Conservation (phyloP, 2,888 invertebrate species). For the Trachelus tabidus region DNA sequence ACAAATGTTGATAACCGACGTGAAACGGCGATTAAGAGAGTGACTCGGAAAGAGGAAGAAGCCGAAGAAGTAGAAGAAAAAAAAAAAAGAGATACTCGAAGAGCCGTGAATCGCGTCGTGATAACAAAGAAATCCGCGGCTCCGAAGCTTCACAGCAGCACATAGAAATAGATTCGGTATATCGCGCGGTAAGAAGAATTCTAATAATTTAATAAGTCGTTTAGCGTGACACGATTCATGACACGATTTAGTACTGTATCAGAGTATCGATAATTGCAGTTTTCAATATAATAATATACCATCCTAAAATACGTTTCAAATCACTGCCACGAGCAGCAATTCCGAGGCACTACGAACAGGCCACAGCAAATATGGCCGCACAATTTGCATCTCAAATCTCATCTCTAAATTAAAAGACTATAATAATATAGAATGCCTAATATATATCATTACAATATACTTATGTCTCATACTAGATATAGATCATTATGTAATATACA, state of each 20-base stretch:
- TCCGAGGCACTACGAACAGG: constrained; percentile 67
- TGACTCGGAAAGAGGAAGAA: neutral
- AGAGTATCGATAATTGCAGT: constrained; percentile 61
- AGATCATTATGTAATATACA: constrained; percentile 53
- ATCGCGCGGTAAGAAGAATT: constrained; percentile 42
- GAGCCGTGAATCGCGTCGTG: neutral
- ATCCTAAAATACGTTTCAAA: constrained; percentile 65
- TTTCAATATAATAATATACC: constrained; percentile 61
- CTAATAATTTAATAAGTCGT: constrained; percentile 60
- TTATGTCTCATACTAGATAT: constrained; percentile 25
- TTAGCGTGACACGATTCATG: constrained; percentile 53
- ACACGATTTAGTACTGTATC: constrained; percentile 53
- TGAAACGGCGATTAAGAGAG: neutral
- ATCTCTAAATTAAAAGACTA: constrained; percentile 40
- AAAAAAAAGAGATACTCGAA: neutral
- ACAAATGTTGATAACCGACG: neutral
- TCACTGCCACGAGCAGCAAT: constrained; percentile 66
- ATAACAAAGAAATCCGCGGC: no score
- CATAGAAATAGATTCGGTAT: neutral
- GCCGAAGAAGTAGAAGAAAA: neutral
- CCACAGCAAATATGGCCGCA: constrained; percentile 65
- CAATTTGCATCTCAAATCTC: constrained; percentile 63
- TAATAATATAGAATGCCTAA: constrained; percentile 40
- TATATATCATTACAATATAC: constrained; percentile 36
- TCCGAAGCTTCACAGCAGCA: neutral